phyloP scores from a whole-genome alignment of 2,113 vertebrate genomes.

The Campylomormyrus tamandua region DNA sequence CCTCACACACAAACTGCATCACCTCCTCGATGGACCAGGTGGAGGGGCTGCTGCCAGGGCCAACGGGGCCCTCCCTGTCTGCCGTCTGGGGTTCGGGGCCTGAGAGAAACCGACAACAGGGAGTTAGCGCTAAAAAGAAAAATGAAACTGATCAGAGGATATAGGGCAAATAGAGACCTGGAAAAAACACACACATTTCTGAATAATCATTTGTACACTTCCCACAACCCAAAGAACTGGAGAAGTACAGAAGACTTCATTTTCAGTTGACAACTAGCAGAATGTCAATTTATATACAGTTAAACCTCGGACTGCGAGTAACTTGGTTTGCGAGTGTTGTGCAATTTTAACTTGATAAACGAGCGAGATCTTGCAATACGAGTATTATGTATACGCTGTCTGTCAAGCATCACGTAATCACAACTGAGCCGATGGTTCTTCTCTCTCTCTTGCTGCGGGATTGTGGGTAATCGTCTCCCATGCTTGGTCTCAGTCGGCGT shows the following conservation, averaged over 20 bases:
- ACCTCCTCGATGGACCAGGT: constrained; percentile 93
- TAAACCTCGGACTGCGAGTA: no score
- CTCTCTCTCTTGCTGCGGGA: no score
- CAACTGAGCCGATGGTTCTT: no score
- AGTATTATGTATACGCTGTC: no score
- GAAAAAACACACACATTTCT: not conserved
- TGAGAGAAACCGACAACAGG: constrained; percentile 44
- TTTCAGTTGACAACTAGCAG: not conserved
- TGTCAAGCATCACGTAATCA: no score
- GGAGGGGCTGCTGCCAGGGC: constrained; percentile 67
- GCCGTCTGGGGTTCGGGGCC: constrained; percentile 69
- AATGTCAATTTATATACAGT: not conserved
- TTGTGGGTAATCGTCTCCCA: no score
- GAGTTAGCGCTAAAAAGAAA: not conserved
- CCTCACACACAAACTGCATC: constrained; percentile 83
- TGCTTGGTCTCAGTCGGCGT: no score
- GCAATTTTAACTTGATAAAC: no score
- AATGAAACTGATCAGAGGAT: not conserved
- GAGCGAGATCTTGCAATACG: no score
- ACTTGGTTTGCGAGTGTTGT: no score
- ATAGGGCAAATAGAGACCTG: not conserved
- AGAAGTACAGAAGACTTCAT: not conserved
- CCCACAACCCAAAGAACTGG: not conserved
- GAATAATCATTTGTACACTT: not conserved
- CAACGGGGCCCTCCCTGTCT: constrained; percentile 62